A percentile compares a stretch with the other conserved stretches of the same genome.
Conservation (phyloP, 2,888 invertebrate genomes). For the Pedicia rivosa region DNA sequence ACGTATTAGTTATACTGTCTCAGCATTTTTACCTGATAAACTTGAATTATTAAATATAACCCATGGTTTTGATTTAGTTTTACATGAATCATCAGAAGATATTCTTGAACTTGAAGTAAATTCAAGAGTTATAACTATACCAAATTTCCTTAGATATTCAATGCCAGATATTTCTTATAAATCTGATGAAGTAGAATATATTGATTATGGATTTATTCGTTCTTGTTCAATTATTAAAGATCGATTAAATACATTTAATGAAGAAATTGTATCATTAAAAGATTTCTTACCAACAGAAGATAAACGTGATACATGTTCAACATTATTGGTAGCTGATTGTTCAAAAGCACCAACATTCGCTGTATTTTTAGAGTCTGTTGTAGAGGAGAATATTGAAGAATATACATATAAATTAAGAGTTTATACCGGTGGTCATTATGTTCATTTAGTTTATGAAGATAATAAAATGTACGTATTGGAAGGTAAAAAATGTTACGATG, state of each 20-base stretch:
- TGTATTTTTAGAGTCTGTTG: slow-evolving; percentile 23
- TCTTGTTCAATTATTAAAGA: slow-evolving; percentile 30
- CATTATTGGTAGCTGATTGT: slow-evolving; percentile 25
- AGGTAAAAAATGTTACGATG: too few relatives aligned
- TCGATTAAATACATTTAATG: slow-evolving; percentile 28
- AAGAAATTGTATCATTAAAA: slow-evolving; percentile 22
- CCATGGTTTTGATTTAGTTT: slow-evolving; percentile 22
- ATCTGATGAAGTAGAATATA: too few relatives aligned
- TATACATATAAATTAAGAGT: slow-evolving; percentile 22
- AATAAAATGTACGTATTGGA: too few relatives aligned
- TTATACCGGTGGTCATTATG: slow-evolving; percentile 24
- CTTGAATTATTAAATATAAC: slow-evolving; percentile 25
- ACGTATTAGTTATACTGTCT: slow-evolving; percentile 26
- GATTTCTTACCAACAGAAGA: slow-evolving; percentile 6
- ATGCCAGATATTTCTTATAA: too few relatives aligned
- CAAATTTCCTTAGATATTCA: too few relatives aligned
- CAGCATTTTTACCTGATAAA: slow-evolving; percentile 23
- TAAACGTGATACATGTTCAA: slow-evolving; percentile 7
- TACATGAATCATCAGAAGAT: slow-evolving; percentile 25
- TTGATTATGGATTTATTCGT: too few relatives aligned
- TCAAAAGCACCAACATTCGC: slow-evolving; percentile 25
- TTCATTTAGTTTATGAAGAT: too few relatives aligned
- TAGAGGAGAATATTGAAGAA: not conserved
- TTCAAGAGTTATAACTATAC: slow-evolving; percentile 27
- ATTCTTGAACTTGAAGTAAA: slow-evolving; percentile 24